Evolutionary conservation across 2,113 vertebrate species (phyloP).

Genomic region (Petromus typicus): DNA sequence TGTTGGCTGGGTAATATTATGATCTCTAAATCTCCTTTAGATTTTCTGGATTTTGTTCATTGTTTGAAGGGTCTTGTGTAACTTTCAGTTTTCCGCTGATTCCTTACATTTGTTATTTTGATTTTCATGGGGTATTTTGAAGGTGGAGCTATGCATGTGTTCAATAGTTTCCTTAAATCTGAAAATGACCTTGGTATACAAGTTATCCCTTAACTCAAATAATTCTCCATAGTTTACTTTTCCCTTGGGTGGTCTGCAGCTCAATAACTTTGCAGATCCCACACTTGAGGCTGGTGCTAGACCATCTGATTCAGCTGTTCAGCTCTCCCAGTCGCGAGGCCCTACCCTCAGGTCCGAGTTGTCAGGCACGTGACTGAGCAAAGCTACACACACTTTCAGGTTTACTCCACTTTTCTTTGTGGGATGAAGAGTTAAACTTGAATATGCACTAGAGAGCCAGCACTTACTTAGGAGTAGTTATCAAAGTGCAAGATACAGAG

Average conservation of each 20-base stretch:
- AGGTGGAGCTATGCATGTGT: not conserved
- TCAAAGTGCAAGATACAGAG: not conserved
- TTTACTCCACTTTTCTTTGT: not conserved
- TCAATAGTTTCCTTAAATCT: not conserved
- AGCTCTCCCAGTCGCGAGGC: not conserved
- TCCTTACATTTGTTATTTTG: conserved; percentile 1
- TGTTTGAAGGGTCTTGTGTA: not conserved
- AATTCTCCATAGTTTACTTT: conserved; percentile 35
- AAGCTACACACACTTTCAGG: not conserved
- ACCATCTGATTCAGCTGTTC: not conserved
- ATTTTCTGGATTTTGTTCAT: not conserved
- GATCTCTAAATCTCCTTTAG: not conserved
- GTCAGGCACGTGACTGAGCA: not conserved
- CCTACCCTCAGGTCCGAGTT: not conserved
- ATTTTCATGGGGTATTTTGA: not conserved
- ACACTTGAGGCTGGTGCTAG: not conserved
- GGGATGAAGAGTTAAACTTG: not conserved
- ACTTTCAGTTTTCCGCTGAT: not conserved
- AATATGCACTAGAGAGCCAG: not conserved
- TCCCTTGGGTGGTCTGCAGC: not conserved
- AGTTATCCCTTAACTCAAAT: conserved; percentile 38
- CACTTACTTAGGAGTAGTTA: not conserved
- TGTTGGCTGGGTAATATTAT: not conserved
- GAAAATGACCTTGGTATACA: not conserved
- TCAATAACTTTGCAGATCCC: not conserved